These are phyloP conservation scores for Orius laevigatus DNA, from an alignment of 1,140 invertebrate genomes.

Conservation along the genomic window DNA sequence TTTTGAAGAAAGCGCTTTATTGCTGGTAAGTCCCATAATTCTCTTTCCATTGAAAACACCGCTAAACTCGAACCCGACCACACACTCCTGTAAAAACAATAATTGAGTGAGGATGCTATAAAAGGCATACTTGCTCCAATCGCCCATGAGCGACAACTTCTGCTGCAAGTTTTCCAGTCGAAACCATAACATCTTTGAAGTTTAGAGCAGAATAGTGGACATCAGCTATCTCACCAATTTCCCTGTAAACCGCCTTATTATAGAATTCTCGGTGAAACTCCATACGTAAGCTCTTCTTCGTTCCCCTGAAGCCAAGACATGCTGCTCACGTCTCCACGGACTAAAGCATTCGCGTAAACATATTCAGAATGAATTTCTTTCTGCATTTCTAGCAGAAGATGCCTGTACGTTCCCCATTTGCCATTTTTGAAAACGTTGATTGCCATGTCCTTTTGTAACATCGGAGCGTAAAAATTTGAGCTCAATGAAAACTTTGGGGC, in stretches of 20 bases:
- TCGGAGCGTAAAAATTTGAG: too few relatives aligned
- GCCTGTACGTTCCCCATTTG: slow-evolving; percentile 66
- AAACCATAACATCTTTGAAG: slow-evolving; percentile 63
- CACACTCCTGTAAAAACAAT: slow-evolving; percentile 32
- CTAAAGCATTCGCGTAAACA: slow-evolving; percentile 58
- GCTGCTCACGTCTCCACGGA: slow-evolving; percentile 69
- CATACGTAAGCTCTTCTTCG: too few relatives aligned
- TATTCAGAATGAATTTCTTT: slow-evolving; percentile 36
- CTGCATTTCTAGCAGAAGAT: slow-evolving; percentile 35
- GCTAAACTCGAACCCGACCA: slow-evolving; percentile 58
- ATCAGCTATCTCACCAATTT: slow-evolving; percentile 14
- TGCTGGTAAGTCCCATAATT: slow-evolving; percentile 66
- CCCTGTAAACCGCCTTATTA: background rate
- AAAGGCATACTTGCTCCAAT: too few relatives aligned
- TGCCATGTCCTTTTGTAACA: slow-evolving; percentile 53
- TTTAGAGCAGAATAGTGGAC: slow-evolving; percentile 51
- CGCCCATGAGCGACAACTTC: too few relatives aligned
- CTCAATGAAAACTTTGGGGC: slow-evolving; percentile 51
- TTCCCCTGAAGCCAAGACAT: slow-evolving; percentile 65
- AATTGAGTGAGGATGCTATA: too few relatives aligned
- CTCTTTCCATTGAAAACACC: slow-evolving; percentile 37
- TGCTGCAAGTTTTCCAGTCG: slow-evolving; percentile 49
- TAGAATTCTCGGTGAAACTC: too few relatives aligned
- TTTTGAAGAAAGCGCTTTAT: slow-evolving; percentile 75
- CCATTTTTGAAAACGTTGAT: slow-evolving; percentile 61